Evolutionary conservation across 2,797 vertebrate genomes (phyloP), one percentile per base, ranked within the genome.

Genomic region (Hypotaenidia okinawae): DNA sequence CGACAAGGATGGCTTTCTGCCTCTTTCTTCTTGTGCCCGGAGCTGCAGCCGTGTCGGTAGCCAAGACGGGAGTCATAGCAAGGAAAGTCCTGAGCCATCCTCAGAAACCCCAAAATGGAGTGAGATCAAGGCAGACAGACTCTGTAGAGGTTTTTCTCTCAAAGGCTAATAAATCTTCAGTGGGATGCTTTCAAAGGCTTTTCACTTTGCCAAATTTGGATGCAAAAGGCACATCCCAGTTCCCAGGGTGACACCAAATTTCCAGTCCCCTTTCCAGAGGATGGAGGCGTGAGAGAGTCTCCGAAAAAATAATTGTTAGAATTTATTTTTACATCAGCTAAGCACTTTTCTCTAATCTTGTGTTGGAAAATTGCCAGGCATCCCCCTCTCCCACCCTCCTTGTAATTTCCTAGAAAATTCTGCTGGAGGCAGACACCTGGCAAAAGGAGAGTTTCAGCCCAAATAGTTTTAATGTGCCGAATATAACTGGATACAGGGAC

Each of bases 341-440:
- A 94, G 91, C 90, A 90, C 81, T 96, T 95, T 94, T 89, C 93
- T 94, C 68, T 95, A 94, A 92, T 94, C 88, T 92, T 62, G 14
- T 52, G 47, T 19, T 95, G 93, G 84, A 90, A 94, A 89, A 24
- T 18, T 0, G 8, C 95, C 90, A 94, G 84, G 18, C 37, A 10
- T 95, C 68, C 62, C 75, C 35, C 13, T 84, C 54, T 95, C 33
- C 86, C 61, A 90, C 89, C 49, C 61, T 89, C 64, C 32, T 62
- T 87, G 81, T 45, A 82, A 91, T 85, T 95, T 90, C 64, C 84
- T 89, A 66, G 78, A 81, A 95, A 92, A 80, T 90, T 85, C 81
- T 92, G 47, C 84, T 87, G 88, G 75, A 94, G 84, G 66, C 72
- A 93, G 91, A 37, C 90, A 95, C 93, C 90, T 93, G 78, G 84